Percentiles rank a stretch among this genome's conserved stretches.
Conservation (phyloP, 2,797 vertebrate species). For the Siniperca scherzeri region DNA sequence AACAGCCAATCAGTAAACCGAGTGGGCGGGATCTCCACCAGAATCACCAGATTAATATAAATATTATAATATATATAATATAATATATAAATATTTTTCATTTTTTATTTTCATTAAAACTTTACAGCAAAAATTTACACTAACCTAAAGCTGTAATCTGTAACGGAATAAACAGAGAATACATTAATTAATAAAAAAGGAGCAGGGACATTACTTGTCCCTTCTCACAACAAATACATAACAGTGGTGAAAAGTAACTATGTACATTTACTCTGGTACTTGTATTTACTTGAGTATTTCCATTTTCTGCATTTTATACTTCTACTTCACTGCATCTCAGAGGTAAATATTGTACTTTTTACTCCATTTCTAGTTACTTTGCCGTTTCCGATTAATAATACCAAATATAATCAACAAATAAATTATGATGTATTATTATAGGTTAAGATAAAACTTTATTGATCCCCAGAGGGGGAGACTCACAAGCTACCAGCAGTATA, state of each 20-base stretch:
- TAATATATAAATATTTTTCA: background rate
- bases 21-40: conserved; percentile 18
- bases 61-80: too few species aligned
- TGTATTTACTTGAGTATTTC: too few species aligned
- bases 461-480: too few species aligned
- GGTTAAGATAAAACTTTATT: background rate
- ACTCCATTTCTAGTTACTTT: background rate
- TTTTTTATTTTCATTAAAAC: background rate
- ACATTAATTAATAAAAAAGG: too few species aligned
- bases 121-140: background rate
- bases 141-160: background rate
- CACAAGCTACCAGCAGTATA: background rate
- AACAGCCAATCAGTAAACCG: conserved; percentile 27
- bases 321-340: too few species aligned
- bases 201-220: too few species aligned
- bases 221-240: too few species aligned
- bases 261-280: background rate
- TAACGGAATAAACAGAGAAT: too few species aligned
- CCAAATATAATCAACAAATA: background rate
- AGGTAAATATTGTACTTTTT: too few species aligned
- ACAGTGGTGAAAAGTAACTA: background rate
- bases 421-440: background rate
- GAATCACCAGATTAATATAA: too few species aligned
- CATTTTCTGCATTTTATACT: too few species aligned
- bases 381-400: background rate